Base-by-base conservation (phyloP, 1,140 invertebrate species). In the Cecropterus lyciades region DNA sequence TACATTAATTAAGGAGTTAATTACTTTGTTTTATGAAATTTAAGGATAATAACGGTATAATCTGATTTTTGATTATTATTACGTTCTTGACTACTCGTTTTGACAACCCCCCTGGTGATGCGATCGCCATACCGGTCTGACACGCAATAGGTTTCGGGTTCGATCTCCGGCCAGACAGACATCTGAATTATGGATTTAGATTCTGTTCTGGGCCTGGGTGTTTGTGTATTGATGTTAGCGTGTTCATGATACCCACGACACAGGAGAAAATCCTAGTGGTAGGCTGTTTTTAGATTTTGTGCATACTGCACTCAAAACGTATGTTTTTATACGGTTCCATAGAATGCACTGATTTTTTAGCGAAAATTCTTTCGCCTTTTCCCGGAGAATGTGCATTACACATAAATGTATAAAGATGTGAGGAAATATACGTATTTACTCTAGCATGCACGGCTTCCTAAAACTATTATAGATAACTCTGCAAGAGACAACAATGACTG, bases 401-500 rank as follows among this genome's bases (percentile, higher is more conserved):
- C 15, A 33, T 55, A 16, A 33, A 40, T 10, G 14, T 37, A 40
- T 11, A 55, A 42, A 55, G 52, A 17, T 16, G 27, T 52, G 49
- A 7, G 30, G 9, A 53, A 37, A 40, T 40, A 11, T 55, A 33
- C 52, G 52, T 55, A 42, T 42, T 55, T 55, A 55, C 24, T 56
- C 37, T 13, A 17, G 37, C 16, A 17, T n/a, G 40, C 6, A 17
- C 24, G n/a, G 49, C 14, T 56, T 56, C 14, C 37, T 17, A 56
- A 56, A 56, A 52, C 60, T 42, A 33, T 55, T 65, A 42, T 27
- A 55, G 51, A 65, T 65, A 46, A 65, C 27, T 49, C 46, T 56
- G 37, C 37, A 1, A 17, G 17, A 56, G 53, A 56, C 33, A 67
- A 59, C 63, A 52, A 37, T 42, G 16, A 52, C 14, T 40, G 46